Evolutionary conservation across 1,140 invertebrate species (phyloP), one percentile per base, ranked within the genome.

Genomic region (Hyles euphorbiae): DNA sequence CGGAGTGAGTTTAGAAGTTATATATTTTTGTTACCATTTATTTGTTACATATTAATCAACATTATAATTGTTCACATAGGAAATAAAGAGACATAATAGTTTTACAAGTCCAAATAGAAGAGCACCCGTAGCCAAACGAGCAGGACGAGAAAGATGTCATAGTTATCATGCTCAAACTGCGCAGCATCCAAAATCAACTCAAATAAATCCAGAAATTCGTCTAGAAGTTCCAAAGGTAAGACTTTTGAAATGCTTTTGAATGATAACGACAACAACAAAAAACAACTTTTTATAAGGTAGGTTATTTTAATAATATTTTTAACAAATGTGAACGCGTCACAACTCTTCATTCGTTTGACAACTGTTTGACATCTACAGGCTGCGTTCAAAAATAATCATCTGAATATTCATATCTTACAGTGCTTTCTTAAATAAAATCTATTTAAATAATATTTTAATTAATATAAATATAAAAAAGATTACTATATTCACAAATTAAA

Each of bases 141-240:
- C 68, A 53, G 81, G 81, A 47, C 72, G 83, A 70, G 83, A 87
- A 74, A 69, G 83, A 47, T 81, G 81, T 63, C 74, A 83, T 33
- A 84, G 78, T 58, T 84, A 78, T 69, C 63, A 82, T 63, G 76
- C 72, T 44, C 71, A 63, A 68, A 62, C 65, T 40, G 65, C 70
- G 12, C 52, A 60, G 43, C 6, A 34, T 34, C 40, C 52, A 36
- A 43, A 12, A 36, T 8, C 34, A 10, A n/a, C 34, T 12, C 40
- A 40, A 40, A 2, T 34, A 52, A 52, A 52, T 52, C 22, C 22
- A 46, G 53, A 54, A 22, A 54, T 12, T 54, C 11, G 53, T 55
- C 54, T 50, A 12, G 34, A 58, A 50, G 36, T 58, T 32, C 62
- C 66, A 50, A 72, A 68, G 67, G 67, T 69, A 64, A 65, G 60